Conservation (phyloP, 2,888 invertebrate genomes). For the Cyrtodaria siliqua region DNA sequence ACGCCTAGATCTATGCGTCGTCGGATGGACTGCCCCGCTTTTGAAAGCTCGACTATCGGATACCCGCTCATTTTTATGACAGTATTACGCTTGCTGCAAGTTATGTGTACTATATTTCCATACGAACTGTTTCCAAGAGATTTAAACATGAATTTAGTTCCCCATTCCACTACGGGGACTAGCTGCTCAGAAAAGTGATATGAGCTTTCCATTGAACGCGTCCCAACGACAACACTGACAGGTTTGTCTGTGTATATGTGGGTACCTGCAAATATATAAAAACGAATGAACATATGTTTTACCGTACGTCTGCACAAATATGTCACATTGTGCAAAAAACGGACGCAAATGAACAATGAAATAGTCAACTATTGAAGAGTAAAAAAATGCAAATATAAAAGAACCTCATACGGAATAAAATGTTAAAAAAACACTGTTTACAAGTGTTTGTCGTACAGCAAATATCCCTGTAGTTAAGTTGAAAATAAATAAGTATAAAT, state of each 20-base stretch:
- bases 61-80: conserved; percentile 41
- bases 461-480: no score
- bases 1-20: conserved; percentile 17
- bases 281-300: no score
- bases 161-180: conserved; percentile 30
- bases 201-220: conserved; percentile 26
- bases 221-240: conserved; percentile 32
- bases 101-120: conserved; percentile 42
- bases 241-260: conserved; percentile 35
- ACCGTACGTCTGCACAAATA: no score
- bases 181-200: conserved; percentile 47
- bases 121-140: conserved; percentile 13
- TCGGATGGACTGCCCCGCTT: conserved; percentile 22
- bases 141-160: conserved; percentile 26
- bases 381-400: no score
- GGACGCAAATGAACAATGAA: no score
- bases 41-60: conserved; percentile 12
- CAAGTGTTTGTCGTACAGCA: no score
- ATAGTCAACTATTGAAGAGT: no score
- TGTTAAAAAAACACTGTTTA: no score
- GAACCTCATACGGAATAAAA: no score
- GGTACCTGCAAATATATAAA: conserved; percentile 37
- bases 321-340: no score
- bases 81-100: conserved; percentile 14
- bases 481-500: no score